These are phyloP conservation scores for Calliphora vicina DNA, from an alignment of 1,140 invertebrate genomes.

Conservation along the genomic window DNA sequence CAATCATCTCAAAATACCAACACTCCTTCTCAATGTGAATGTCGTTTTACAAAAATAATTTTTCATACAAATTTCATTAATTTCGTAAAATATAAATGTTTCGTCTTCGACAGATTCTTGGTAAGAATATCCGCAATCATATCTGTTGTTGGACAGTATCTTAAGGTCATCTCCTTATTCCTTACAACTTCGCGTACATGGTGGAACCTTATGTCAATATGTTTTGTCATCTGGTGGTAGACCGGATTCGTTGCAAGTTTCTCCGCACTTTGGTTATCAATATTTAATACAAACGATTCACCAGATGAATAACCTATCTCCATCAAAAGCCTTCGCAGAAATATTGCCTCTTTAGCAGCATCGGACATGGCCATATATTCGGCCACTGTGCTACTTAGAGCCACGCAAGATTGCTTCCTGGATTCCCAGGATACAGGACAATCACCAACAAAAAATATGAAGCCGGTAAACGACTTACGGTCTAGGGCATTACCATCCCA, in stretches of 20 bases:
- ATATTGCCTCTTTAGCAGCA: constrained; percentile 60
- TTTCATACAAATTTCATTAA: neutral
- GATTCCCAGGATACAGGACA: constrained; percentile 58
- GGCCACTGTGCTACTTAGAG: constrained; percentile 64
- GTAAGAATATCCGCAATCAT: constrained; percentile 6
- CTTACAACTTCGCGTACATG: constrained; percentile 45
- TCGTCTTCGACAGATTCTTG: neutral
- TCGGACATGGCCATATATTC: constrained; percentile 64
- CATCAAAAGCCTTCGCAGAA: constrained; percentile 49
- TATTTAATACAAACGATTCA: neutral
- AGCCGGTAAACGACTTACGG: constrained; percentile 40
- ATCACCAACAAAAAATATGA: constrained; percentile 44
- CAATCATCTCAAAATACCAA: neutral
- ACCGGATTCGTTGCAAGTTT: too few species aligned
- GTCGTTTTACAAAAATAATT: neutral
- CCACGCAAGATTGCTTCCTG: constrained; percentile 62
- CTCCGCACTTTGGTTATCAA: neutral
- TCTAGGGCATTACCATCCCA: constrained; percentile 10
- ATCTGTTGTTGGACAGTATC: neutral
- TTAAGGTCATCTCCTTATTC: neutral
- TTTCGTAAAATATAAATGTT: neutral
- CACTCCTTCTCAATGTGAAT: constrained; percentile 20
- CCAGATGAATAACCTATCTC: constrained; percentile 38
- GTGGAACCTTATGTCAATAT: constrained; percentile 50
- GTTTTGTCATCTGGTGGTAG: neutral